Conservation (phyloP, 1,140 invertebrate species). For the Chionoecetes opilio region DNA sequence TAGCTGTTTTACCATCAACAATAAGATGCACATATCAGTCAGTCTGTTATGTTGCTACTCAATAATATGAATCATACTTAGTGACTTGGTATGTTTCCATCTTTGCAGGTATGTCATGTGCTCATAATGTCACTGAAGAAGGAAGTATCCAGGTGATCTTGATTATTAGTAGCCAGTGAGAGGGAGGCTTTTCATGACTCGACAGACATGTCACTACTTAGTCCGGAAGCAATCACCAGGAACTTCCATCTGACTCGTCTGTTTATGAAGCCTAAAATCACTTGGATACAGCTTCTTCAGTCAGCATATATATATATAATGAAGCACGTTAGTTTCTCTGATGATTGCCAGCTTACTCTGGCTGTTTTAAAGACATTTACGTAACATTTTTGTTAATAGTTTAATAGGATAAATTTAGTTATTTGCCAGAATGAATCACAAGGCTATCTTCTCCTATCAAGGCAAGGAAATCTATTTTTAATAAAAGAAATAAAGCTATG, state of each 20-base stretch:
- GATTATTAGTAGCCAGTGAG: not conserved
- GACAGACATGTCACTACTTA: too few species aligned
- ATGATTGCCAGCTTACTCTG: not conserved
- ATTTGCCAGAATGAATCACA: too few species aligned
- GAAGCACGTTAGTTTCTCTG: not conserved
- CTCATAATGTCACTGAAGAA: not conserved
- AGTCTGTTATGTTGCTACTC: not conserved
- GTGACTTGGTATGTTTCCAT: not conserved
- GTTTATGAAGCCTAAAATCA: not conserved
- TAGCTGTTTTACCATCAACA: not conserved
- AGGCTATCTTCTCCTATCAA: not conserved
- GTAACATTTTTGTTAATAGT: not conserved
- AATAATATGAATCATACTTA: not conserved
- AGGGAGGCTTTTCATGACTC: not conserved
- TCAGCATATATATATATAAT: not conserved
- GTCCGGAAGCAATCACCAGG: too few species aligned
- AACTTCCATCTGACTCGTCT: not conserved
- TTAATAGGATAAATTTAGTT: not conserved
- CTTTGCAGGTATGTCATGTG: not conserved
- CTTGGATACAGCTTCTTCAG: not conserved
- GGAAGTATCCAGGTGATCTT: not conserved
- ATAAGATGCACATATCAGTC: not conserved
- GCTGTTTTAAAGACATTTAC: not conserved
- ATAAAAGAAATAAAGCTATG: too few species aligned
- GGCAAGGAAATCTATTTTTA: not conserved